Evolutionary conservation across 2,888 invertebrate species (phyloP), one percentile per base, ranked within the genome.

Genomic region (Uropetala carovei): DNA sequence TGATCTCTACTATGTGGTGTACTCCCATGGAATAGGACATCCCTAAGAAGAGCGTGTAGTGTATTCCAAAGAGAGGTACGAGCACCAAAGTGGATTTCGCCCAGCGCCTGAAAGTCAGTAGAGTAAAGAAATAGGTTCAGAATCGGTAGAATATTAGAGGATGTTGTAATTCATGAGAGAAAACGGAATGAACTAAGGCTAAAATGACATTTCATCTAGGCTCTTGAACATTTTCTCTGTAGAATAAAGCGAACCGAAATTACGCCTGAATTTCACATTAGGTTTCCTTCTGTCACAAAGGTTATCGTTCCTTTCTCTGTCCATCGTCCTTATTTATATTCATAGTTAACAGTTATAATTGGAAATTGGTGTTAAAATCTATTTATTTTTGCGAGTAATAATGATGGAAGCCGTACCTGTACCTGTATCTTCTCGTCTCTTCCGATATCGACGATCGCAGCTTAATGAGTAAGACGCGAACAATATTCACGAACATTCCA

Each of bases 31-130:
- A 95, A 93, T 95, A 95, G 10, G 95, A 95, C 93, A 97, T 95
- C 16, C 96, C 95, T 22, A 96, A 94, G 81, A 97, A 96, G 27
- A 97, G 94, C 8, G 96, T 95, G 93, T 96, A 97, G 93, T 97
- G 97, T 11, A 96, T 96, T 5, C 97, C 97, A 94, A 97, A 97
- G 14, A 97, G 95, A 0, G 97, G 97, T n/a, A 97, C 96, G 91
- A 97, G 94, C 18, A 97, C 96, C 92, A 97, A 94, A 0, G 97
- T 97, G 0, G 97, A 97, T 93, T 96, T 96, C 13, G 96, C 96
- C 94, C 97, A 95, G 94, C 96, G 96, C 93, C 97, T 97, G 18
- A 11, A 43, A 43, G 11, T 14, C 16, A 16, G 7, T 11, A 16
- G 2, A 30, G 10, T 81, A 22, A 81, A 18, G 30, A 22, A 7